Evolutionary conservation across 2,797 vertebrate genomes (phyloP), one percentile per base, ranked within the genome.

Genomic region (Anniella stebbinsi): DNA sequence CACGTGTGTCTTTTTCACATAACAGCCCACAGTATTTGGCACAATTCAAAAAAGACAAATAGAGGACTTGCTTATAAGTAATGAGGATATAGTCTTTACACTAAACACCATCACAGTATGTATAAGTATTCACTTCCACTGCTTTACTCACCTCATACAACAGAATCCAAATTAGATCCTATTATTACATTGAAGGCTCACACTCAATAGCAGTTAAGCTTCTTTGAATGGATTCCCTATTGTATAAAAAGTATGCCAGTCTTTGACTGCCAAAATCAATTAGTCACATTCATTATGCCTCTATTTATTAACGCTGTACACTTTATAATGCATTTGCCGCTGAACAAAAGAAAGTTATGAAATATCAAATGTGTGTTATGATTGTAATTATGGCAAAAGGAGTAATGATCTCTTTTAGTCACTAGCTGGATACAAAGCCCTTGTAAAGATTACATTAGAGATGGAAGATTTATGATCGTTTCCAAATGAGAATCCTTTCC

Each of bases 241-340:
- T 96, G 97, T 96, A 97, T 96, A 96, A 97, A 97, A 97, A 96
- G 96, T 97, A 97, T 97, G 97, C 97, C 97, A 97, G 97, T 97
- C 96, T 97, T 96, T 97, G 96, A 97, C 96, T 97, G 97, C 97
- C 97, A 97, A 96, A 97, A 97, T 98, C 97, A 97, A 98, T 98
- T 97, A 97, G 97, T 97, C 97, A 96, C 96, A 97, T 97, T 98
- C 97, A 97, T 98, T 98, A 98, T 96, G 97, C 97, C 96, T 97
- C 97, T 97, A 97, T 97, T 97, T 97, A 97, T 97, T 97, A 98
- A 97, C 95, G 96, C 96, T 96, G 95, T 95, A 96, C 96, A 96
- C 95, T 97, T 97, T 93, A 97, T 95, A 96, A 96, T 91, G 95
- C 95, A 95, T 90, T 92, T 96, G 96, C 95, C 92, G 93, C 95